Base-by-base conservation (phyloP, 2,888 invertebrate genomes). In the Hyles lineata region DNA sequence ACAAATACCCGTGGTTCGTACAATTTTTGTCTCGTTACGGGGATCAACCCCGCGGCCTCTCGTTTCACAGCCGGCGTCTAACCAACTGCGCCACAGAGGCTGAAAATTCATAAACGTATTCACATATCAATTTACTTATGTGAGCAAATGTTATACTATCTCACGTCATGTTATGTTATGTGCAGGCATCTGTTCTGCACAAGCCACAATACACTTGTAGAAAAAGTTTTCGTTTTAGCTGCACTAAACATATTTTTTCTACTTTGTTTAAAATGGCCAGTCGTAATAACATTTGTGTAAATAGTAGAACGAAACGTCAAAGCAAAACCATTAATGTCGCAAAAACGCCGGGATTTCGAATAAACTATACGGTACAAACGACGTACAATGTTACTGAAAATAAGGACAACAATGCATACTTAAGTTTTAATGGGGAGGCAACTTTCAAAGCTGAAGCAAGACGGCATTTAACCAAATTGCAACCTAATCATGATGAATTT, bases 371-470 rank as follows among this genome's bases (percentile, higher is more conserved):
- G 62, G 69, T 72, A 70, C 67, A 74, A 77, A 71, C 62, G 73
- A 72, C 21, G 59, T 58, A 62, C 75, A 73, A 74, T 78, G 74
- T 73, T 62, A 67, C 76, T 76, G 74, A 77, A 78, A 76, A 74
- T 73, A 76, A 73, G 43, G 70, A 76, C 74, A 76, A 76, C 74
- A 76, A 74, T 79, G 74, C 70, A 73, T 74, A 78, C 71, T 72
- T 76, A 67, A 35, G 70, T 74, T 59, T 75, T 72, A 76, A 77
- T 75, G 74, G 29, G 63, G 25, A 72, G 67, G 52, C 62, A 76
- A 75, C 73, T 79, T 80, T 78, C 73, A 75, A 78, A 76, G 73
- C 72, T 75, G 76, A 74, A 75, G 77, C 73, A 55, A 50, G 60
- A 74, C 58, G 72, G 17, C 25, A 11, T 21, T 25, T 74, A 67